Base-by-base conservation (phyloP, 2,113 vertebrate species). In the Pavo muticus region DNA sequence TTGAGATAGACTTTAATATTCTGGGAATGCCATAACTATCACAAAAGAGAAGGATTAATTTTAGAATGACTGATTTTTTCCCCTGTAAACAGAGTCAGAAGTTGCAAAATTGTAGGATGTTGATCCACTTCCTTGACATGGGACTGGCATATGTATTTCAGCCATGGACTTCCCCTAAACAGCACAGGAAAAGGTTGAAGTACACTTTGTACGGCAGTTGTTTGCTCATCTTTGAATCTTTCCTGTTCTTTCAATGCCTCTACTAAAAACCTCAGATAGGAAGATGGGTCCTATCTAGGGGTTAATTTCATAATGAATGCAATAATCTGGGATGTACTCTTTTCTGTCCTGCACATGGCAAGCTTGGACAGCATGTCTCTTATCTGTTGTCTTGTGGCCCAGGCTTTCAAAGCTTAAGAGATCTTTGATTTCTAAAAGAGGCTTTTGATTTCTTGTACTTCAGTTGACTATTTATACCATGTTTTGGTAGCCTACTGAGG, bases 401-500 rank as follows among this genome's bases (percentile, higher is more conserved):
- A 84, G 40, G 70, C 59, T 90, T 75, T 94, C 80, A 93, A 88
- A 93, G 88, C 86, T 84, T 40, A 47, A 93, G 85, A 90, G 54
- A 30, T 64, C 79, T 90, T 92, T 88, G 91, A 88, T 95, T 97
- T 91, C 72, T 77, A 74, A 77, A 90, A 71, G 69, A 86, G 52
- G 27, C 48, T 75, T 95, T 95, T 91, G 82, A 78, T 94, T 94
- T 88, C 90, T 84, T 91, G 73, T n/a, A 69, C 83, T 90, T 93
- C 64, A 86, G 6, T 94, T 92, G 45, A 77, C 60, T 86, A 35
- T 35, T 87, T 88, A 29, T 64, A 25, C 44, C 72, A 61, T 61
- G 25, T 72, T 92, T 93, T 94, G 48, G 40, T 86, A 57, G 65
- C 69, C 76, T 29, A 17, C 37, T 91, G 88, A 72, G 93, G 84